Evolutionary conservation across 2,888 invertebrate species (phyloP).

Genomic region (Euclidia mi): DNA sequence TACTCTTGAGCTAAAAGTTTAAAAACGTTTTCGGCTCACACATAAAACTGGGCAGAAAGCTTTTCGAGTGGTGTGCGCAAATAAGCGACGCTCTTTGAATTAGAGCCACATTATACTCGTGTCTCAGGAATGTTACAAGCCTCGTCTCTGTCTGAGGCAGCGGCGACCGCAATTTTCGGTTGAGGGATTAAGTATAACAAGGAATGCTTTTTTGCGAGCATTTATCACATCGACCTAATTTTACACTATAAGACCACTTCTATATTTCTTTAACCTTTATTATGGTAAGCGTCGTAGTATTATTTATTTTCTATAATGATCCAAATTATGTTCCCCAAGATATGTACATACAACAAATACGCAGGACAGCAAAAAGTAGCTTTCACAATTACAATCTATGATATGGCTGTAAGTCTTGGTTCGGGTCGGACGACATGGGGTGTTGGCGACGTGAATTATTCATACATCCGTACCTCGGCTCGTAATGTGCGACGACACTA

Average conservation of each 20-base stretch:
- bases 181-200: slow-evolving; percentile 46
- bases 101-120: slow-evolving; percentile 57
- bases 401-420: slow-evolving; percentile 22
- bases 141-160: slow-evolving; percentile 47
- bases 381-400: slow-evolving; percentile 16
- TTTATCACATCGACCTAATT: slow-evolving; percentile 32
- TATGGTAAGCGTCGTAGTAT: not conserved
- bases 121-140: slow-evolving; percentile 55
- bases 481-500: slow-evolving; percentile 66
- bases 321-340: not conserved
- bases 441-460: slow-evolving; percentile 78
- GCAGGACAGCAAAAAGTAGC: slow-evolving; percentile 9
- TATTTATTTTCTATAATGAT: too few relatives aligned
- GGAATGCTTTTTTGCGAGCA: slow-evolving; percentile 33
- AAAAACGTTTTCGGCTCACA: slow-evolving; percentile 65
- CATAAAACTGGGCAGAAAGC: slow-evolving; percentile 64
- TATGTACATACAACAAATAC: too few relatives aligned
- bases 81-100: slow-evolving; percentile 65
- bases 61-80: slow-evolving; percentile 65
- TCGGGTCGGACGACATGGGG: slow-evolving; percentile 67
- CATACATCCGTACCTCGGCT: slow-evolving; percentile 72
- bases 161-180: slow-evolving; percentile 54
- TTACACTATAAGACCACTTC: slow-evolving; percentile 12
- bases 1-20: slow-evolving; percentile 55
- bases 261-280: not conserved